phyloP scores from a whole-genome alignment of 2,797 vertebrate species.

The Rhadinocentrus ornatus region DNA sequence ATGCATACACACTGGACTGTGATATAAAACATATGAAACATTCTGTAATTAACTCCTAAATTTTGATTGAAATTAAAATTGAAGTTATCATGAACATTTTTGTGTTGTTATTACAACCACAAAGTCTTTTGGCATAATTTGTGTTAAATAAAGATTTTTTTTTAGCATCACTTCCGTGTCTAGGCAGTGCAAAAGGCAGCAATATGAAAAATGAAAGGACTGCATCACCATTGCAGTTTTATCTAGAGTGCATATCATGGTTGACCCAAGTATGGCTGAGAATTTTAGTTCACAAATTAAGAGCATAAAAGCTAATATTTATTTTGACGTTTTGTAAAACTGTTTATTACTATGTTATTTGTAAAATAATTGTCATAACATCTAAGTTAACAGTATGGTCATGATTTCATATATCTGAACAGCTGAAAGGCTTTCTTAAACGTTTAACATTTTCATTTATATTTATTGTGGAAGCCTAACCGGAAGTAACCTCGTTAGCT shows the following conservation, averaged over 20 bases:
- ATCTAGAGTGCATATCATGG: not conserved
- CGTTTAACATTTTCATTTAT: not conserved
- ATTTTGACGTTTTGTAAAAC: not conserved
- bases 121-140: not conserved
- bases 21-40: not conserved
- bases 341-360: not conserved
- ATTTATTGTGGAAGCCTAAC: slow-evolving; percentile 47
- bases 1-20: not conserved
- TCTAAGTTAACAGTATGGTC: not conserved
- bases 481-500: slow-evolving; percentile 4
- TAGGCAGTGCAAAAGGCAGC: too few relatives aligned
- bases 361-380: not conserved
- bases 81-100: not conserved
- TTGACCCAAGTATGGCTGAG: not conserved
- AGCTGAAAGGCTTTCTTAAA: not conserved
- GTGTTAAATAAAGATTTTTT: not conserved
- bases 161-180: not conserved
- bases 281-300: slow-evolving; percentile 29
- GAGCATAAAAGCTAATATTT: not conserved
- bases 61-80: not conserved
- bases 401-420: not conserved
- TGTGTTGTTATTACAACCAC: not conserved
- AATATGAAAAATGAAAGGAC: not conserved
- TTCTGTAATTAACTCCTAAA: not conserved
- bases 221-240: not conserved